Base-by-base conservation (phyloP, 2,888 invertebrate species). In the Cephus pulcher region DNA sequence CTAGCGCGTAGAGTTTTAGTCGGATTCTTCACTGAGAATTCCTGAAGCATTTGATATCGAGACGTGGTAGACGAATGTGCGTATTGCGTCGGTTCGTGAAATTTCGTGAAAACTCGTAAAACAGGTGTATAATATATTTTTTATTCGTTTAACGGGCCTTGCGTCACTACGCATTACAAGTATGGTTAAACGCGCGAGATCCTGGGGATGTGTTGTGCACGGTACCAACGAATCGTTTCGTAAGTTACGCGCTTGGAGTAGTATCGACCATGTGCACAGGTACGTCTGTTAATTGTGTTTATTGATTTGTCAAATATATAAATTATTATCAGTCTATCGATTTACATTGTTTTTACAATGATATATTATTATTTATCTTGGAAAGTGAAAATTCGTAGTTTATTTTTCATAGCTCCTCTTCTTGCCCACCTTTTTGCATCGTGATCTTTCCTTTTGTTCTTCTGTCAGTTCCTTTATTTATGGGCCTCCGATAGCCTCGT, bases 251-350 rank as follows among this genome's bases (percentile, higher is more conserved):
- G 78, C 78, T 73, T 78, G 78, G 78, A 78, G 76, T n/a, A 78
- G 78, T 35, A 75, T 78, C 6, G 78, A 78, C 75, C 76, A 78
- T 68, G 78, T 78, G 73, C 78, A 78, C 73, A 78, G 78, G 78
- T 78, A 73, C 15, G 75, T 70, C 12, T 69, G 6, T 56, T 56
- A 23, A 56, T 56, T 56, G 9, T 23, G 15, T 2, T 56, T 23
- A 23, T 56, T 9, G 9, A 56, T 23, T 56, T 56, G 23, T 56
- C 9, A 56, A 9, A 9, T 23, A 9, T 9, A 56, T 23, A 56
- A 56, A 23, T 56, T 6, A 23, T 6, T 9, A 56, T 6, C 2
- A 23, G 2, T 23, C 56, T 2, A 23, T 56, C 56, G 1, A 56
- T 56, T 40, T 56, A 23, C 23, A 56, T 6, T 9, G 1, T 9